Percentiles rank a stretch among this genome's conserved stretches.
Evolutionary conservation across 1,140 invertebrate species (phyloP).

Genomic region (Pectinophora gossypiella): DNA sequence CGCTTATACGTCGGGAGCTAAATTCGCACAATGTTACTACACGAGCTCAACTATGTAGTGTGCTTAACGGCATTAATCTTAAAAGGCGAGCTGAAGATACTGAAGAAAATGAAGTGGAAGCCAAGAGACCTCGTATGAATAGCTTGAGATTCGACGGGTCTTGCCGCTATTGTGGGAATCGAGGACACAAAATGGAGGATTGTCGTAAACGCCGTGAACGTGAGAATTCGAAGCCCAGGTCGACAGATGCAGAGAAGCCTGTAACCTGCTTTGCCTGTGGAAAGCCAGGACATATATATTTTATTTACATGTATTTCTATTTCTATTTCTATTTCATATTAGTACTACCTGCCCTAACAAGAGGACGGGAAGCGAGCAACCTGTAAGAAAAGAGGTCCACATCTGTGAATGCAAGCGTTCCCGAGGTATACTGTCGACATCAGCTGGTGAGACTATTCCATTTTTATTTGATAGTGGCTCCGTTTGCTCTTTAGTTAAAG

Average conservation of each 20-base stretch:
- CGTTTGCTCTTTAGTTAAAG: constrained; percentile 12
- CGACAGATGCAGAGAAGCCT: neutral
- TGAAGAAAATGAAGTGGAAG: neutral
- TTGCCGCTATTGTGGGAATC: constrained; percentile 16
- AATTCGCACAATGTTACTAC: constrained; percentile 13
- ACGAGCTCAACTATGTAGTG: constrained; percentile 17
- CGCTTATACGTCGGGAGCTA: constrained; percentile 15
- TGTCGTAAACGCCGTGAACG: neutral
- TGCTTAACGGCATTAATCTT: constrained; percentile 8
- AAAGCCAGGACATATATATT: too few relatives aligned
- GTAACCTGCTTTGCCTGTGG: constrained; percentile 12
- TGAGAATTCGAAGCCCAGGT: neutral
- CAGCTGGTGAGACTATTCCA: neutral
- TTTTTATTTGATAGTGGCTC: constrained; percentile 9
- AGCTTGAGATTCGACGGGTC: neutral
- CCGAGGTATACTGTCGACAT: neutral
- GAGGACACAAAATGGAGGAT: constrained; percentile 11
- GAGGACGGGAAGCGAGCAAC: constrained; percentile 10
- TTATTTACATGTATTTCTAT: too few relatives aligned
- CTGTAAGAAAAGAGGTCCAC: constrained; percentile 6
- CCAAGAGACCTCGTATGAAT: constrained; percentile 3
- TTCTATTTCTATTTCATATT: too few relatives aligned
- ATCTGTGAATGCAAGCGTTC: neutral
- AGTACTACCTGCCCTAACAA: constrained; percentile 11
- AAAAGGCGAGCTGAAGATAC: constrained; percentile 12